Evolutionary conservation across 2,888 invertebrate species (phyloP).

Genomic region (Orthosia incerta): DNA sequence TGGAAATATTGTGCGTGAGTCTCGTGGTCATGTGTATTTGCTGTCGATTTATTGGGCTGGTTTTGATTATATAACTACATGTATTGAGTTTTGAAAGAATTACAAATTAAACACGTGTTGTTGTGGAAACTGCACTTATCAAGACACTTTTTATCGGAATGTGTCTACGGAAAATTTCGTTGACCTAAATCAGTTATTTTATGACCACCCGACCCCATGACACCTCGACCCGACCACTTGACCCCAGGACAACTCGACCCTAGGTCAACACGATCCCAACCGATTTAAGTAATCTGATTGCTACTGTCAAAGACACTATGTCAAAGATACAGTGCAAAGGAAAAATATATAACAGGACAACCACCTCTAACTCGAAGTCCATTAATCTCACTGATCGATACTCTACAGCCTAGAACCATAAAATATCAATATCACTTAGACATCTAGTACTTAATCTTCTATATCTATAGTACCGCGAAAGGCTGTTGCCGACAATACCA

Average conservation of each 20-base stretch:
- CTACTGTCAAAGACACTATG: background rate
- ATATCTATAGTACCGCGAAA: slow-evolving; percentile 11
- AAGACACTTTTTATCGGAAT: background rate
- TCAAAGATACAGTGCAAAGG: background rate
- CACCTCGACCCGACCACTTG: background rate
- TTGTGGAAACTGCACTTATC: background rate
- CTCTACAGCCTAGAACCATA: slow-evolving; percentile 15
- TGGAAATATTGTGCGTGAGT: slow-evolving; percentile 35
- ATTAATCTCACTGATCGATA: slow-evolving; percentile 19
- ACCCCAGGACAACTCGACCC: background rate
- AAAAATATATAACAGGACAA: background rate
- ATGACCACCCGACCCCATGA: too few relatives aligned
- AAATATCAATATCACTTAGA: slow-evolving; percentile 35
- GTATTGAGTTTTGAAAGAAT: slow-evolving; percentile 36
- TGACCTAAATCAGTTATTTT: background rate
- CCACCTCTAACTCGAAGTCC: background rate
- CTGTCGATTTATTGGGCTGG: slow-evolving; percentile 4
- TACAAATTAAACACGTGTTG: slow-evolving; percentile 19
- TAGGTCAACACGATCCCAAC: background rate
- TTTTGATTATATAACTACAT: slow-evolving; percentile 37
- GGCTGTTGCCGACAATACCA: slow-evolving; percentile 20
- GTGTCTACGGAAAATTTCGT: background rate
- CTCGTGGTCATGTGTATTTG: slow-evolving; percentile 16
- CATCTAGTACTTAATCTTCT: slow-evolving; percentile 4
- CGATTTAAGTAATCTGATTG: background rate